phyloP scores from a whole-genome alignment of 1,140 invertebrate species.

The Ceratosolen solmsi region DNA sequence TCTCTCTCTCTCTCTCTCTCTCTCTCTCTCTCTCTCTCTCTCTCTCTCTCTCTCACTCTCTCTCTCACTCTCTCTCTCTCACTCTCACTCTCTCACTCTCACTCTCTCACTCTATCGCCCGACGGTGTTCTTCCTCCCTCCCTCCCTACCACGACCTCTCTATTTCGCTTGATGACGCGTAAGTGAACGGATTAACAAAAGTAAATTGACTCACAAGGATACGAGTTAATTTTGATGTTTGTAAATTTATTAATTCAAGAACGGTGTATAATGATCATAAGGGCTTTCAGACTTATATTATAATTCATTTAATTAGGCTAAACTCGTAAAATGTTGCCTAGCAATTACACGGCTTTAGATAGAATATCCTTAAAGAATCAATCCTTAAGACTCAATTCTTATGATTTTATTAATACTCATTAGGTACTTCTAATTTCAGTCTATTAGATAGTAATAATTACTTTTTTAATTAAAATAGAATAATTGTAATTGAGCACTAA shows the following conservation, averaged over 20 bases:
- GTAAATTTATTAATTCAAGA: constrained; percentile 18
- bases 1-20: neutral
- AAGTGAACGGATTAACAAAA: constrained; percentile 10
- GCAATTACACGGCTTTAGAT: no score
- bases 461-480: no score
- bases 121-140: no score
- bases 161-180: constrained; percentile 20
- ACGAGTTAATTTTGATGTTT: constrained; percentile 45
- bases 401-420: no score
- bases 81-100: neutral
- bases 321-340: no score
- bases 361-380: no score
- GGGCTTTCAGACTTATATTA: no score
- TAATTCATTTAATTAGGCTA: no score
- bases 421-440: no score
- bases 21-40: neutral
- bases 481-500: no score
- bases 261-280: neutral
- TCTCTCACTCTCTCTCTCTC: neutral
- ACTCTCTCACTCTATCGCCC: neutral
- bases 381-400: no score
- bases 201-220: constrained; percentile 32
- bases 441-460: no score
- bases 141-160: neutral
- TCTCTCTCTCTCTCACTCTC: neutral